These are phyloP conservation scores for Eugnorisma glareosa DNA, from an alignment of 2,888 invertebrate species.

Conservation along the genomic window DNA sequence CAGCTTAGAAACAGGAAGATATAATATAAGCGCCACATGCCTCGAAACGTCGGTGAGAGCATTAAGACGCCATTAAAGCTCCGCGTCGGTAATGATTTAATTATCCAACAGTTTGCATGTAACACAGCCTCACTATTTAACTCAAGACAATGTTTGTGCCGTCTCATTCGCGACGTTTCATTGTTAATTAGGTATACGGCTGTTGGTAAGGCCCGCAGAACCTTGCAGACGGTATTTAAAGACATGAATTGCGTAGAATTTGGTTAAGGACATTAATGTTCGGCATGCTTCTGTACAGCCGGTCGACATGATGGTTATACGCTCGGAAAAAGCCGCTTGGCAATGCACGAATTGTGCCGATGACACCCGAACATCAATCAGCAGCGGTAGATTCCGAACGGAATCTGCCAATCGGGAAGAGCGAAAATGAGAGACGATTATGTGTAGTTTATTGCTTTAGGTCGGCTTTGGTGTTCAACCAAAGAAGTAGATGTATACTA, in stretches of 20 bases:
- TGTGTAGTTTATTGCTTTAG: neutral
- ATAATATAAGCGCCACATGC: conserved; percentile 7
- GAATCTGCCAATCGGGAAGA: neutral
- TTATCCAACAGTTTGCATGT: conserved; percentile 44
- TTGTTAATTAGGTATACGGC: conserved; percentile 23
- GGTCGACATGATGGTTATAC: neutral
- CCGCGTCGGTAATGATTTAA: conserved; percentile 58
- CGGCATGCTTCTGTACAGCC: neutral
- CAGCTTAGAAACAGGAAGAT: conserved; percentile 17
- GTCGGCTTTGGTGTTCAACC: neutral
- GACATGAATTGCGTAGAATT: neutral
- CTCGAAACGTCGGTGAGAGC: conserved; percentile 12
- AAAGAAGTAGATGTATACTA: neutral
- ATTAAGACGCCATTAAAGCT: conserved; percentile 41
- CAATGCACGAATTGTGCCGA: neutral
- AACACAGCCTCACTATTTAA: conserved; percentile 37
- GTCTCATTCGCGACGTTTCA: conserved; percentile 12
- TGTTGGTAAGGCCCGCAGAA: neutral
- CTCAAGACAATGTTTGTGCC: conserved; percentile 28
- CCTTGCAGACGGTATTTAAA: neutral
- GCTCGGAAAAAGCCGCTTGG: neutral
- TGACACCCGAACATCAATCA: neutral
- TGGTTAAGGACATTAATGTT: neutral
- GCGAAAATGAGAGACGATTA: neutral
- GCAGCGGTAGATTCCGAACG: neutral